phyloP scores from a whole-genome alignment of 1,140 invertebrate genomes.

The Parapsyche elsis region DNA sequence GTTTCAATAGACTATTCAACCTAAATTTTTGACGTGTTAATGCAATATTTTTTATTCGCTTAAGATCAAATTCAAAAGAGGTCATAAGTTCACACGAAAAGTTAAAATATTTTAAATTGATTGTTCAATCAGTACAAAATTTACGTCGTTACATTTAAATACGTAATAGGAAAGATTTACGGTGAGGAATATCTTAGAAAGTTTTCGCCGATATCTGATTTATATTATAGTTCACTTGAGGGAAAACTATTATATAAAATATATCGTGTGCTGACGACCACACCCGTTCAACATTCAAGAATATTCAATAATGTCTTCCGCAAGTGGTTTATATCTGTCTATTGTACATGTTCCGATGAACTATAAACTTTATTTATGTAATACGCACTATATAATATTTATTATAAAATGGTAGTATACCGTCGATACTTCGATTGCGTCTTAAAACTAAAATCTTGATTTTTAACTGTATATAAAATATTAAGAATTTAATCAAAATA shows the following conservation, averaged over 20 bases:
- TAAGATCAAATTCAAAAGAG: no score
- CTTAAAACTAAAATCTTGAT: neutral
- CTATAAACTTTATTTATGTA: conserved; percentile 12
- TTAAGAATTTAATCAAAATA: neutral
- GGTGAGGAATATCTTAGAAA: neutral
- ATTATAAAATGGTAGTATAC: neutral
- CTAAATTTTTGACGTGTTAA: no score
- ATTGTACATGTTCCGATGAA: conserved; percentile 7
- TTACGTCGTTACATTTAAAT: neutral
- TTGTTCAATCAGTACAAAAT: neutral
- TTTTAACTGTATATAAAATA: neutral
- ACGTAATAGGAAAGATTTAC: neutral
- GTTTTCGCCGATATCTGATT: neutral
- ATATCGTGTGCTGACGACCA: conserved; percentile 21
- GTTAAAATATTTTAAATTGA: no score
- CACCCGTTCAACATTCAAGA: conserved; percentile 18
- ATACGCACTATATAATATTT: neutral
- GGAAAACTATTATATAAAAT: conserved; percentile 16
- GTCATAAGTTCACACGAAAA: no score
- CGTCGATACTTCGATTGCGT: neutral
- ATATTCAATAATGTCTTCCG: conserved; percentile 28
- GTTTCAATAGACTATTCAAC: no score
- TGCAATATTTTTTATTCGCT: no score
- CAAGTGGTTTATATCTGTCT: conserved; percentile 7
- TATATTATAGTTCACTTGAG: neutral